Base-by-base conservation (phyloP, 2,797 vertebrate genomes). In the Chelidonichthys spinosus region DNA sequence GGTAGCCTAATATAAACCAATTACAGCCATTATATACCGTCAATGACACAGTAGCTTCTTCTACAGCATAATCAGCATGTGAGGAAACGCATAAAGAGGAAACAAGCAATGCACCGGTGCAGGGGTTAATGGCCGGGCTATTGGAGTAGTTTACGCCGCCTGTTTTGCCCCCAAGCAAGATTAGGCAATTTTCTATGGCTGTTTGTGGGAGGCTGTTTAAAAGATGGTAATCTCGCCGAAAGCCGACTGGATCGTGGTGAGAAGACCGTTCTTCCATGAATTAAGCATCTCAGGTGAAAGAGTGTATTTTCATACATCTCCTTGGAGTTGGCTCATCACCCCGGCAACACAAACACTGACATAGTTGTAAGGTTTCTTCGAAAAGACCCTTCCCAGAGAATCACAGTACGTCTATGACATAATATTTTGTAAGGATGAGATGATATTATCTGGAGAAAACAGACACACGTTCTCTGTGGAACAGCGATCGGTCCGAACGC, bases 221-320 rank as follows among this genome's bases (percentile, higher is more conserved):
- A 77, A 87, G 82, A 90, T 88, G 85, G 63, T 89, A 79, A 91
- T 92, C 91, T 81, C 70, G 5, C 69, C 79, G 54, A 60, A 76
- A 76, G 69, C 63, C 80, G 63, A 53, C 66, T 56, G 54, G 74
- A 67, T 76, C 44, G 59, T 33, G 59, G 67, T 87, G 83, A 83
- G 81, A 86, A 78, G 60, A 86, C 64, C 46, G 72, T 75, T 78
- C 62, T 83, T 77, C 71, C 49, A 46, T 59, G 17, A 61, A 63
- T 76, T 55, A 74, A 78, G 63, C 61, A 64, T 75, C 63, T 78
- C 7, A 44, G n/a, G 15, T n/a, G 0, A 78, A 60, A 67, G 7
- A 39, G 35, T 36, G 46, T 17, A 18, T 43, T 11, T 4, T 25
- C 2, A 25, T 25, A 25, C 2, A 25, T 25, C 25, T 25, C 25